Base-by-base conservation (phyloP, 2,113 vertebrate genomes). In the Pionites leucogaster region DNA sequence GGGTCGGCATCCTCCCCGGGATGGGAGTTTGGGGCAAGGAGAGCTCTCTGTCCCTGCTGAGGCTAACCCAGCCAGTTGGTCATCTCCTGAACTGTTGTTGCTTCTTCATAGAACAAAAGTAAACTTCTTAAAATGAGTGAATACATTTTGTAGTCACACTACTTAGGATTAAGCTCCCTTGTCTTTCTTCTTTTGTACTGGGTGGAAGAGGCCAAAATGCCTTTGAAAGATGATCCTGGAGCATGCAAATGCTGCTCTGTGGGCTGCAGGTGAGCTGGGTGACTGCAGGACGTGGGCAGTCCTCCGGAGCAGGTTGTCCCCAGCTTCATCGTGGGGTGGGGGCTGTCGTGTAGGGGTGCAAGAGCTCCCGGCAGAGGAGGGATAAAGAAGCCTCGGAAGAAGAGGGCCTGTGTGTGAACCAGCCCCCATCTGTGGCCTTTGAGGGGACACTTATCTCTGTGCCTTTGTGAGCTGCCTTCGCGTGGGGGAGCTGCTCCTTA, bases 161-260 rank as follows among this genome's bases (percentile, higher is more conserved):
- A 9, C 9, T n/a, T 72, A 33, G 15, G 37, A 22, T 60, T 83
- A 49, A 50, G 24, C 31, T 87, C 6, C 12, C 3, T 1, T 31
- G 39, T 20, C 15, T 71, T 15, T 80, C 47, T 78, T 52, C 1
- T 20, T 44, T 62, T 59, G 41, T 52, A 16, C 5, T 55, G 42
- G 6, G 14, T 47, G 29, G 59, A 17, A 77, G 50, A 82, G 31
- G 55, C 82, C 35, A 6, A 35, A 85, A 23, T 15, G 14, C 29
- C 24, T 28, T 44, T 44, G 75, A 10, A 41, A 76, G 82, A 0
- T 55, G 75, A 15, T 42, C 10, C 11, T 16, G 28, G 39, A 35
- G 13, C 0, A 0, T 80, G 24, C 7, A 17, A 5, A 20, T 11
- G 0, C 6, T n/a, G 47, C 0, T 0, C 24, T 12, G 67, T 47